Percentiles rank a stretch among this genome's conserved stretches.
Evolutionary conservation across 2,113 vertebrate genomes (phyloP).

Genomic region (Symphodus melops): DNA sequence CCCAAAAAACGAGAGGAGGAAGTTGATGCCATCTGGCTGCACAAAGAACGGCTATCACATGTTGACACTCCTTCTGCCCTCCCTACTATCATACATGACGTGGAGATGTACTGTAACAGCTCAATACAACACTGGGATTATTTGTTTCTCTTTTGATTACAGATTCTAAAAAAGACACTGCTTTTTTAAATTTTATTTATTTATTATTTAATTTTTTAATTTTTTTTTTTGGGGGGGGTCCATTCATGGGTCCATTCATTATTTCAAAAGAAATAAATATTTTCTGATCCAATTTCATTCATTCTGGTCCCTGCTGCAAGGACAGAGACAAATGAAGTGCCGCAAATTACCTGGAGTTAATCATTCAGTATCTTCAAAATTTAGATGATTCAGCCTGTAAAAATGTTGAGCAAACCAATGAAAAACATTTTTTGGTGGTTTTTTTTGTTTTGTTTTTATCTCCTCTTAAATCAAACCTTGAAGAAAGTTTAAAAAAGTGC

Average conservation of each 20-base stretch:
- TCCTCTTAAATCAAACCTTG: constrained; percentile 6
- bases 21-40: constrained; percentile 65
- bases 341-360: constrained; percentile 38
- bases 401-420: not conserved
- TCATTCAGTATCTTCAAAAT: constrained; percentile 30
- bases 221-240: no score
- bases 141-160: constrained; percentile 39
- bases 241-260: no score
- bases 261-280: no score
- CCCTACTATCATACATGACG: constrained; percentile 26
- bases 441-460: constrained; percentile 7
- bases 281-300: constrained; percentile 44
- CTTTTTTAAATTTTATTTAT: no score
- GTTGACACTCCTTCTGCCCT: constrained; percentile 33
- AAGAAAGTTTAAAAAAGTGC: not conserved
- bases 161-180: constrained; percentile 11
- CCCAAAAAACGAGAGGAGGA: constrained; percentile 45
- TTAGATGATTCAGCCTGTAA: constrained; percentile 8
- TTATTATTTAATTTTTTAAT: no score
- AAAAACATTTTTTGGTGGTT: not conserved
- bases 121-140: constrained; percentile 4
- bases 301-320: constrained; percentile 49
- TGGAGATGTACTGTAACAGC: not conserved
- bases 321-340: constrained; percentile 43
- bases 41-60: constrained; percentile 25